Evolutionary conservation across 35 echinoderm and acorn worm species (phyloP).

Genomic region (Amphiura filiformis): DNA sequence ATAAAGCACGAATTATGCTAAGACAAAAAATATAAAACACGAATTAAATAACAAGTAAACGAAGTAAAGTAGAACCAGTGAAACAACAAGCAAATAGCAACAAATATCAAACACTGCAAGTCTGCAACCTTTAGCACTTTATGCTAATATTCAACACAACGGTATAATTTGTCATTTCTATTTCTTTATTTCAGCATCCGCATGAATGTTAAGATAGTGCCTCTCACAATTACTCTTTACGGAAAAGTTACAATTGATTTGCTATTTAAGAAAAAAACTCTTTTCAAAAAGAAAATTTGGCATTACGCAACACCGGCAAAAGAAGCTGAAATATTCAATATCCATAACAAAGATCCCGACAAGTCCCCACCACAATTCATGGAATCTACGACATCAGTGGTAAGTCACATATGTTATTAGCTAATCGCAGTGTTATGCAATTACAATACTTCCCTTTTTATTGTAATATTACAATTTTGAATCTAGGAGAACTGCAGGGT

Average conservation of each 20-base stretch:
- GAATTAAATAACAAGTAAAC: background rate
- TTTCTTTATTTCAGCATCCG: background rate
- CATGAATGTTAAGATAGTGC: background rate
- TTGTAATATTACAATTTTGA: no score
- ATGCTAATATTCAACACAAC: no score
- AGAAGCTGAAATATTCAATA: background rate
- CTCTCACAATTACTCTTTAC: background rate
- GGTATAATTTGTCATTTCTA: no score
- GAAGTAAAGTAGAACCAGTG: background rate
- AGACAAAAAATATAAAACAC: no score
- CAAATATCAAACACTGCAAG: no score
- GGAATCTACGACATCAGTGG: background rate
- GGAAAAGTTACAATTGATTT: background rate
- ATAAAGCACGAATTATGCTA: no score
- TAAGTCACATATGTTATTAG: no score
- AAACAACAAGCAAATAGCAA: background rate
- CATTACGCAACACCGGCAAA: background rate
- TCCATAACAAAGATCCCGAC: constrained; percentile 8
- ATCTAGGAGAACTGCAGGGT: background rate
- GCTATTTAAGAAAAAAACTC: background rate
- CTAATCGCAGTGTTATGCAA: background rate
- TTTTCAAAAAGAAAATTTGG: background rate
- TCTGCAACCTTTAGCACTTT: background rate
- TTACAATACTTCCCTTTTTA: no score
- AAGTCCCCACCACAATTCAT: background rate